Evolutionary conservation across 2,888 invertebrate genomes (phyloP).

Genomic region (Phania funesta): DNA sequence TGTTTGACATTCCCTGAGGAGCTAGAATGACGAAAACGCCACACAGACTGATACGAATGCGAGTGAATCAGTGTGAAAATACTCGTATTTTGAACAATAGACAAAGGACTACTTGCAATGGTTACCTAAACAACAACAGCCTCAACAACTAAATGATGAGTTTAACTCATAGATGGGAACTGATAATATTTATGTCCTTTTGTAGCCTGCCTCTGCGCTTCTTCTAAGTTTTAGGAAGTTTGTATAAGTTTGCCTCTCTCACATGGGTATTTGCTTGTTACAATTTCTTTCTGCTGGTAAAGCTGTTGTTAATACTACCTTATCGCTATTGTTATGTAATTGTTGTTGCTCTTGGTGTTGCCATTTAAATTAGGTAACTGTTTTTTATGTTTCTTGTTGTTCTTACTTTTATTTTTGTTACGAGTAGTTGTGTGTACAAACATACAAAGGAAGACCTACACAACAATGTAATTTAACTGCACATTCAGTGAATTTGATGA

Average conservation of each 20-base stretch:
- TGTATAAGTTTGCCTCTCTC: conserved; percentile 25
- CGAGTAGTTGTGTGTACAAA: conserved; percentile 30
- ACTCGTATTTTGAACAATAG: conserved; percentile 17
- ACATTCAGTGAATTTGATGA: conserved; percentile 79
- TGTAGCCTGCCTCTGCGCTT: neutral
- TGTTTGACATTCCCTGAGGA: conserved; percentile 79
- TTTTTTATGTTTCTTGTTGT: conserved; percentile 40
- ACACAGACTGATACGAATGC: conserved; percentile 36
- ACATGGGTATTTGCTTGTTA: conserved; percentile 26
- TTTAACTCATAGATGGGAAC: conserved; percentile 60
- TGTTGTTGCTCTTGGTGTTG: conserved; percentile 36
- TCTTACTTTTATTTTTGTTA: conserved; percentile 63
- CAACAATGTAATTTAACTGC: conserved; percentile 63
- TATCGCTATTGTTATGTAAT: conserved; percentile 51
- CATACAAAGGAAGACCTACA: conserved; percentile 41
- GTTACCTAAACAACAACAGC: conserved; percentile 19
- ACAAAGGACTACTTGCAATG: conserved; percentile 37
- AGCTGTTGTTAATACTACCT: conserved; percentile 45
- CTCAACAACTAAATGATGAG: conserved; percentile 57
- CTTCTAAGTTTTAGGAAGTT: conserved; percentile 73
- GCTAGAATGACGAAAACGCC: conserved; percentile 69
- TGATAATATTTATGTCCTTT: conserved; percentile 45
- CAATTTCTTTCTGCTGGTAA: conserved; percentile 15
- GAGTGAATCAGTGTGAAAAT: neutral
- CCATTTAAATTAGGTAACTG: conserved; percentile 64